phyloP scores from a whole-genome alignment of 2,113 vertebrate species.

The Marmota flaviventris region DNA sequence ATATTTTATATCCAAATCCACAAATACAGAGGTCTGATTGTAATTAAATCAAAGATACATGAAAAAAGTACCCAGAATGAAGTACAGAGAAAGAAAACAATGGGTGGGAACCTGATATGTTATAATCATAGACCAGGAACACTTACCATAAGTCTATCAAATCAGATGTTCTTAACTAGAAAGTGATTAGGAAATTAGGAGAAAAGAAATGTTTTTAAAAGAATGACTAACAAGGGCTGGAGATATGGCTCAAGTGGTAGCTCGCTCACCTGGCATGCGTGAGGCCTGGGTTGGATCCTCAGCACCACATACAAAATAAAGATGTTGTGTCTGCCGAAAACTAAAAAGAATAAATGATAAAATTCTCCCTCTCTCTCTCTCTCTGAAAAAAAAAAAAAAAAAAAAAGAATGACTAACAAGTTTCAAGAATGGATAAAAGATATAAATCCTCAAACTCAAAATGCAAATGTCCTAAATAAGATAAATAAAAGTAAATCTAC shows the following conservation, averaged over 20 bases:
- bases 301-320: too few species aligned
- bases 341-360: too few species aligned
- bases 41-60: background rate
- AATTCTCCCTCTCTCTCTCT: too few species aligned
- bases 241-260: too few species aligned
- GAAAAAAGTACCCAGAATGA: constrained; percentile 7
- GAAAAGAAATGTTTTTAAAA: background rate
- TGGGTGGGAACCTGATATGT: background rate
- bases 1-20: background rate
- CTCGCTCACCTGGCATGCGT: too few species aligned
- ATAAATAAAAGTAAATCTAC: background rate
- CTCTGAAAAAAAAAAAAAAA: too few species aligned
- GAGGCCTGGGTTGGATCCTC: too few species aligned
- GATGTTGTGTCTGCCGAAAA: too few species aligned
- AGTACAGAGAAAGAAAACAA: background rate
- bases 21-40: background rate
- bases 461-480: background rate
- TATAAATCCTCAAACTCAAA: constrained; percentile 57
- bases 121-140: background rate
- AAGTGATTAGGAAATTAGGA: background rate
- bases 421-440: constrained; percentile 15
- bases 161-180: background rate
- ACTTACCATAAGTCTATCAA: background rate
- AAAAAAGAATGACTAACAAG: background rate
- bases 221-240: background rate